A percentile compares a stretch with the other conserved stretches of the same genome.
These are phyloP conservation scores for Oasisia sp. DNA, from an alignment of 2,888 invertebrate genomes.

Conservation along the genomic window DNA sequence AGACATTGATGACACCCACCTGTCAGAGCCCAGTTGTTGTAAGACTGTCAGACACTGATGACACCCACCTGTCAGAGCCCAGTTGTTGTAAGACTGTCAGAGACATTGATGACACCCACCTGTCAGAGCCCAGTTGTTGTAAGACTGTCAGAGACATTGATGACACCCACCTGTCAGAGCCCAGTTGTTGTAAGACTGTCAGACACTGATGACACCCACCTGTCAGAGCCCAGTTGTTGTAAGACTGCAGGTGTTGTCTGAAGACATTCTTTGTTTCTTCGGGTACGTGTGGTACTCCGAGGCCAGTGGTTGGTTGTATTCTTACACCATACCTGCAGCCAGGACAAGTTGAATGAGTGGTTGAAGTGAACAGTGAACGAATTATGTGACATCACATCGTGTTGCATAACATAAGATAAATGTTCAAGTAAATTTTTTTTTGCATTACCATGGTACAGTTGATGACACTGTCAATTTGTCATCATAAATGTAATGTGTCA, in stretches of 20 bases:
- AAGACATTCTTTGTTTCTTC: slow-evolving; percentile 76
- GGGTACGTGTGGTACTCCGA: slow-evolving; percentile 77
- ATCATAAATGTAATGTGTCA: background rate
- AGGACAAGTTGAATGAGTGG: background rate
- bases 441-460: background rate
- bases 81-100: too few species aligned
- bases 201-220: slow-evolving; percentile 70
- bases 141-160: too few species aligned
- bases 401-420: background rate
- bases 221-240: slow-evolving; percentile 82
- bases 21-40: too few species aligned
- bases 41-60: too few species aligned
- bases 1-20: too few species aligned
- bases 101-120: too few species aligned
- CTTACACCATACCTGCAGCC: slow-evolving; percentile 73
- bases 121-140: too few species aligned
- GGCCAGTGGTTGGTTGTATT: slow-evolving; percentile 77
- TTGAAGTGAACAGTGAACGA: background rate
- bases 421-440: background rate
- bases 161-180: too few species aligned
- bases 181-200: too few species aligned
- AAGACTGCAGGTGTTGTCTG: slow-evolving; percentile 82
- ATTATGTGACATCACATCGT: background rate
- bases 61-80: too few species aligned
- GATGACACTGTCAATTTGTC: background rate